Evolutionary conservation across 2,888 invertebrate genomes (phyloP).

Genomic region (Gnatocerus cornutus): DNA sequence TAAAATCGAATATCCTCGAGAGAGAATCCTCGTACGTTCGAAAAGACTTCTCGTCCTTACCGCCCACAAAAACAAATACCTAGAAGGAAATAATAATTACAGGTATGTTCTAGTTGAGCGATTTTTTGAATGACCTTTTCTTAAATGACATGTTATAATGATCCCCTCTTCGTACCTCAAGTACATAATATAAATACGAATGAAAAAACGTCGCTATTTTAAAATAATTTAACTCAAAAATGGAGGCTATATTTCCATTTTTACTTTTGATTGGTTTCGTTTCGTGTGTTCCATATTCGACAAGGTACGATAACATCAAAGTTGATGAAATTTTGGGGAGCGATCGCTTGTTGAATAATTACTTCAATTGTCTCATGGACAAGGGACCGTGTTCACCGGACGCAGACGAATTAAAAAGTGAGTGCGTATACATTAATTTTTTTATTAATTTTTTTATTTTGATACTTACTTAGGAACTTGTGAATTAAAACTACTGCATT

Average conservation of each 20-base stretch:
- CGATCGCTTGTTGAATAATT: slow-evolving; percentile 77
- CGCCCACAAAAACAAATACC: not conserved
- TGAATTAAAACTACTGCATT: no score
- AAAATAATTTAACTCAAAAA: slow-evolving; percentile 3
- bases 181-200: no score
- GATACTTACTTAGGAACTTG: no score
- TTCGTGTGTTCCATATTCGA: slow-evolving; percentile 71
- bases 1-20: no score
- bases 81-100: slow-evolving; percentile 25
- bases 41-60: not conserved
- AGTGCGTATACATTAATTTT: slow-evolving; percentile 46
- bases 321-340: slow-evolving; percentile 78
- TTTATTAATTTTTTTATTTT: no score
- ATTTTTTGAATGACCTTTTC: slow-evolving; percentile 24
- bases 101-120: slow-evolving; percentile 30
- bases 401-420: slow-evolving; percentile 74
- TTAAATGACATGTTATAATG: slow-evolving; percentile 16
- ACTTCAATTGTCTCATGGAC: slow-evolving; percentile 78
- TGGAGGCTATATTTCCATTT: slow-evolving; percentile 7
- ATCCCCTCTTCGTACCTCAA: slow-evolving; percentile 10
- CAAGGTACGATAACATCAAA: slow-evolving; percentile 80
- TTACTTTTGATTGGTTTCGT: slow-evolving; percentile 8
- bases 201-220: not conserved
- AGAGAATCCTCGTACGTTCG: no score
- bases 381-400: slow-evolving; percentile 78